phyloP scores from a whole-genome alignment of 2,113 vertebrate species.

The Boleophthalmus pectinirostris region DNA sequence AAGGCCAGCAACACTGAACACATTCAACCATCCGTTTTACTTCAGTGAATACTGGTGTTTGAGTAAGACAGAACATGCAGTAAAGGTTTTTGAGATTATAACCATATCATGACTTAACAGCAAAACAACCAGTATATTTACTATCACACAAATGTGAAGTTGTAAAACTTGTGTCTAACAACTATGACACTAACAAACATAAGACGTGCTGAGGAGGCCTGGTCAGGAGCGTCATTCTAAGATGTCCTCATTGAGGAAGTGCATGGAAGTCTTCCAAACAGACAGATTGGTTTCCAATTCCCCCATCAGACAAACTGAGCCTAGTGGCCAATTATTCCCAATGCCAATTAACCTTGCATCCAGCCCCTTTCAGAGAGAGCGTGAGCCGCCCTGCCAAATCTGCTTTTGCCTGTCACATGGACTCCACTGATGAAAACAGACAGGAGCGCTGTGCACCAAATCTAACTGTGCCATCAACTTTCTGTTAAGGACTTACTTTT shows the following conservation, averaged over 20 bases:
- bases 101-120: too few relatives aligned
- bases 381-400: conserved; percentile 67
- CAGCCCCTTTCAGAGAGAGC: conserved; percentile 40
- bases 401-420: conserved; percentile 65
- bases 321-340: conserved; percentile 77
- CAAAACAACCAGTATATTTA: too few relatives aligned
- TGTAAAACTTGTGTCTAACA: conserved; percentile 8
- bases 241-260: conserved; percentile 53
- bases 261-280: conserved; percentile 58
- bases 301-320: conserved; percentile 75
- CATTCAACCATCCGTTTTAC: conserved; percentile 28
- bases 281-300: conserved; percentile 72
- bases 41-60: conserved; percentile 28
- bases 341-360: conserved; percentile 77
- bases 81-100: too few relatives aligned
- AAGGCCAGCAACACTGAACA: conserved; percentile 51
- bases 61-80: neutral
- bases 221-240: conserved; percentile 47
- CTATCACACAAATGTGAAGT: too few relatives aligned
- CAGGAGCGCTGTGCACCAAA: conserved; percentile 56
- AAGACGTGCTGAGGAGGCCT: conserved; percentile 27
- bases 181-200: neutral
- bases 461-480: conserved; percentile 42
- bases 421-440: conserved; percentile 70
- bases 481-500: neutral